A percentile compares a stretch with the other conserved stretches of the same genome.
Conservation (phyloP, 2,113 vertebrate genomes). For the Menidia beryllina region DNA sequence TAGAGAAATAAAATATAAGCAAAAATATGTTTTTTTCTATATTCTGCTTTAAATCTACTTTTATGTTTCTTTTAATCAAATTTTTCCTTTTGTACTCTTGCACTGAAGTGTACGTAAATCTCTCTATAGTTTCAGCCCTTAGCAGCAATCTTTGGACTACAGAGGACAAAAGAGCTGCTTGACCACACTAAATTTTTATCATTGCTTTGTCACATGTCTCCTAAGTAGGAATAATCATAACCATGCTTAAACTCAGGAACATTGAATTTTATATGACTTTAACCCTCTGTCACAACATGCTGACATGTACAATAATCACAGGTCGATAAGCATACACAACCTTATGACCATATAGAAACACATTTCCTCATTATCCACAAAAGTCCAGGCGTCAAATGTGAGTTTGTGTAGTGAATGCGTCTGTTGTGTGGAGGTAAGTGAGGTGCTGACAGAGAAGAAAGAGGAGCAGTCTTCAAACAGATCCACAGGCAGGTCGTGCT, state of each 20-base stretch:
- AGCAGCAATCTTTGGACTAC: conserved; percentile 38
- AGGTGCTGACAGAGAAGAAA: conserved; percentile 81
- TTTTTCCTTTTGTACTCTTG: not conserved
- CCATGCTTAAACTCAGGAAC: conserved; percentile 25
- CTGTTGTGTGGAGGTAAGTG: conserved; percentile 71
- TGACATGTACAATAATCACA: conserved; percentile 66
- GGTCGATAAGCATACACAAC: conserved; percentile 57
- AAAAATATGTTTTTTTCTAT: not conserved
- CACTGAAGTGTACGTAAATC: not conserved
- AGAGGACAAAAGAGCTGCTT: conserved; percentile 49
- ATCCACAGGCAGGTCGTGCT: conserved; percentile 68
- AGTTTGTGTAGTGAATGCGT: conserved; percentile 71
- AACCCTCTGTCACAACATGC: conserved; percentile 53
- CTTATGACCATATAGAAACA: conserved; percentile 43
- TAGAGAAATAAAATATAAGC: not conserved
- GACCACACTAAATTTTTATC: conserved; percentile 43
- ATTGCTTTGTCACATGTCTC: conserved; percentile 49
- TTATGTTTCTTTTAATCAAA: not conserved
- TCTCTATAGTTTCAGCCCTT: conserved; percentile 16
- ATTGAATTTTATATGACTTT: conserved; percentile 44
- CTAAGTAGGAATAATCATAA: conserved; percentile 3
- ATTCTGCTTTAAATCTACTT: conserved; percentile 20
- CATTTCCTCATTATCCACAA: conserved; percentile 60
- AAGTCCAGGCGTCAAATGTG: conserved; percentile 48
- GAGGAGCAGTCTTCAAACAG: conserved; percentile 74